phyloP scores from a whole-genome alignment of 2,113 vertebrate species.

The Barnardius zonarius region DNA sequence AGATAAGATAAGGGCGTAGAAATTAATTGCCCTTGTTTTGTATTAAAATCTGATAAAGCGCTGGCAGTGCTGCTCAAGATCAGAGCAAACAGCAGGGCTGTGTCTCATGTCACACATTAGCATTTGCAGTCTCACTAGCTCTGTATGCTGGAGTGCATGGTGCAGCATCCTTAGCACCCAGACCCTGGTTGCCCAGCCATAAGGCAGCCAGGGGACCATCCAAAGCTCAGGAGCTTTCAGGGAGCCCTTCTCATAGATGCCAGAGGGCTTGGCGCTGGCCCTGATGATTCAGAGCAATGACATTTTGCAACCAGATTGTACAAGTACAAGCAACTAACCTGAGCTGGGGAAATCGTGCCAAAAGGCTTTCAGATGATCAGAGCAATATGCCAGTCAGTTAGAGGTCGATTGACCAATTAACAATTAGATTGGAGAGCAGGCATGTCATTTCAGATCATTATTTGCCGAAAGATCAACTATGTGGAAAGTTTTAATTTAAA shows the following conservation, averaged over 20 bases:
- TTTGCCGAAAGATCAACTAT: slow-evolving; percentile 28
- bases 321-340: slow-evolving; percentile 22
- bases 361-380: slow-evolving; percentile 33
- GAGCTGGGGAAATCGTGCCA: neutral
- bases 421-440: slow-evolving; percentile 15
- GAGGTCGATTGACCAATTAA: slow-evolving; percentile 59
- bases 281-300: slow-evolving; percentile 39
- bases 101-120: neutral
- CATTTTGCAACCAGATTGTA: slow-evolving; percentile 51
- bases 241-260: neutral
- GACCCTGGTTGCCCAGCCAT: neutral
- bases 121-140: accelerated
- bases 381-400: slow-evolving; percentile 49
- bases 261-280: neutral
- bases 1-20: slow-evolving; percentile 39
- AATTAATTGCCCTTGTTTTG: slow-evolving; percentile 57
- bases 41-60: slow-evolving; percentile 29
- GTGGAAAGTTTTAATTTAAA: slow-evolving; percentile 34
- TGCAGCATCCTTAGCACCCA: neutral
- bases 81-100: accelerated
- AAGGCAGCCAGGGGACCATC: neutral
- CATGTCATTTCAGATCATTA: neutral
- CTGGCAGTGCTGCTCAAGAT: neutral
- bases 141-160: accelerated
- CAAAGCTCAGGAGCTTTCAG: neutral